Evolutionary conservation across 2,797 vertebrate species (phyloP).

Genomic region (Heliangelus exortis): DNA sequence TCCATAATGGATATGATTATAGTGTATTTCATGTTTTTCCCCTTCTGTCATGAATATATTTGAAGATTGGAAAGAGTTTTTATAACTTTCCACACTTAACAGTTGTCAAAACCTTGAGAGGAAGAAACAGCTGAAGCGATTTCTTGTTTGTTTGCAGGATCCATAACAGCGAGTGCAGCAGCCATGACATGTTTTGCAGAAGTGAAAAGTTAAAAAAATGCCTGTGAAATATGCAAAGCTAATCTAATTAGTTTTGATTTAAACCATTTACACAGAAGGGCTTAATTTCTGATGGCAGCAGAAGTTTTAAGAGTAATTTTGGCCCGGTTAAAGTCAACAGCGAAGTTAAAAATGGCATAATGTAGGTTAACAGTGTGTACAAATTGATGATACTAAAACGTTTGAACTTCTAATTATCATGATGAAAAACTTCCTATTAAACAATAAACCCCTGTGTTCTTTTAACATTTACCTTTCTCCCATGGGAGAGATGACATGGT

Average conservation of each 20-base stretch:
- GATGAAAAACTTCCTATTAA: slow-evolving; percentile 65
- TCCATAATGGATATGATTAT: neutral
- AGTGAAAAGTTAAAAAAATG: neutral
- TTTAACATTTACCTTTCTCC: slow-evolving; percentile 63
- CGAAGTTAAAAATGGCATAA: slow-evolving; percentile 6
- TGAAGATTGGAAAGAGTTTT: neutral
- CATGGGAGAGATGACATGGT: slow-evolving; percentile 61
- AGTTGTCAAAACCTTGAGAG: neutral
- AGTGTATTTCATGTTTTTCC: neutral
- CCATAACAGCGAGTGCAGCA: neutral
- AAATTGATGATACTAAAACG: slow-evolving; percentile 52
- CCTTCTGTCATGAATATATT: neutral
- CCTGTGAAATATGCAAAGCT: neutral
- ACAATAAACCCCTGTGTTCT: slow-evolving; percentile 61
- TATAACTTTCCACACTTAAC: neutral
- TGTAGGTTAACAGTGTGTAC: slow-evolving; percentile 45
- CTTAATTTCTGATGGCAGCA: slow-evolving; percentile 30
- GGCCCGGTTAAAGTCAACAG: slow-evolving; percentile 16
- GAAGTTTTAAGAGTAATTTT: slow-evolving; percentile 30
- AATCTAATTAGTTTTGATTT: slow-evolving; percentile 19
- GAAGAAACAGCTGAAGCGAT: neutral
- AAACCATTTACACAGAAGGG: neutral
- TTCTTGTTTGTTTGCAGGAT: neutral
- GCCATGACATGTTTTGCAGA: neutral
- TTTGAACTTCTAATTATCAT: slow-evolving; percentile 66